Conservation (phyloP, 2,797 vertebrate species). For the Phataginus tricuspis region DNA sequence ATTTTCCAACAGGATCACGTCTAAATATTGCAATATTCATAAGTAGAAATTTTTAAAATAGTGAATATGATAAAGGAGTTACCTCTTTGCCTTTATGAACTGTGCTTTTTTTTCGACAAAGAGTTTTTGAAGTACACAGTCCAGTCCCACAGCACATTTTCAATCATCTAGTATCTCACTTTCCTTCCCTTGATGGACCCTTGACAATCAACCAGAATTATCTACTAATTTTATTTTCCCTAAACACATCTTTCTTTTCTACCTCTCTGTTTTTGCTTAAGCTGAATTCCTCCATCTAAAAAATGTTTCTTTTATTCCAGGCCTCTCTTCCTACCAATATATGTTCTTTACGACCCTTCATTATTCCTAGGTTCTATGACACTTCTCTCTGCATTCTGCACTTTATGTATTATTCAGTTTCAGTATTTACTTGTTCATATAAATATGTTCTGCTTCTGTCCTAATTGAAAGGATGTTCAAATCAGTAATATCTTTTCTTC, state of each 20-base stretch:
- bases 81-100: not conserved
- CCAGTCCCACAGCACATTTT: not conserved
- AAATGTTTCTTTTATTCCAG: not conserved
- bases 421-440: not conserved
- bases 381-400: not conserved
- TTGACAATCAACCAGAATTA: not conserved
- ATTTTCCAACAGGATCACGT: slow-evolving; percentile 39
- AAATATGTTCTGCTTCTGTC: not conserved
- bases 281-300: not conserved
- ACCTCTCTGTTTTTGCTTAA: not conserved
- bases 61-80: not conserved
- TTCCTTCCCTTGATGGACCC: fast-evolving
- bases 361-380: not conserved
- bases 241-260: not conserved
- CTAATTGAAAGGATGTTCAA: not conserved
- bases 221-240: not conserved
- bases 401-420: not conserved
- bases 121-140: not conserved
- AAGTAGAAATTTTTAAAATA: slow-evolving; percentile 49
- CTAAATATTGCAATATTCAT: not conserved
- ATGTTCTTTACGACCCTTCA: not conserved
- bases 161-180: not conserved
- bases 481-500: not conserved
- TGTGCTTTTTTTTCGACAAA: not conserved
- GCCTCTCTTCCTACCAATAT: not conserved